These are phyloP conservation scores for Sparus aurata DNA, from an alignment of 2,797 vertebrate genomes.

Conservation along the genomic window DNA sequence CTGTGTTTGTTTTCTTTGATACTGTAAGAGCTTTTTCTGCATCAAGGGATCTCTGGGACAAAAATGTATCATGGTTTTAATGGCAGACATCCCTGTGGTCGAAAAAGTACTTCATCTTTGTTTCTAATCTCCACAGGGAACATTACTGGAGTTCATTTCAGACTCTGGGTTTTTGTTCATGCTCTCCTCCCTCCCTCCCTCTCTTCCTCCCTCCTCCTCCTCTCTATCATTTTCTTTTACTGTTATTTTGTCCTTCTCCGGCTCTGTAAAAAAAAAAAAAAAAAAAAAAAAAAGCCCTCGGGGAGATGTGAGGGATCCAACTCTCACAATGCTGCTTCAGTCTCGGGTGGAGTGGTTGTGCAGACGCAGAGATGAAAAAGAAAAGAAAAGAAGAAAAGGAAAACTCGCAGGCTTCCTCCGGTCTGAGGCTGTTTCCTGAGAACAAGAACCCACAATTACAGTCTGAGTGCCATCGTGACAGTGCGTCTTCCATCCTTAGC, in stretches of 20 bases:
- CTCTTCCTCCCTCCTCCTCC: background rate
- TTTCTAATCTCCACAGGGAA: slow-evolving; percentile 70
- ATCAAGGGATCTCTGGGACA: slow-evolving; percentile 53
- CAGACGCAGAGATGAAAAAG: background rate
- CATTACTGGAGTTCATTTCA: slow-evolving; percentile 60
- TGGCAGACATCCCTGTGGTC: slow-evolving; percentile 54
- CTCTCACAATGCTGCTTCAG: slow-evolving; percentile 51
- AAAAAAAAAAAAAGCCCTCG: slow-evolving; percentile 50
- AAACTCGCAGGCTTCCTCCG: slow-evolving; percentile 23
- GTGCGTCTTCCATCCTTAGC: slow-evolving; percentile 20
- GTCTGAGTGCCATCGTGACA: background rate
- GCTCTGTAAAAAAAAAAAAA: slow-evolving; percentile 12
- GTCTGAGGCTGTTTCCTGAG: slow-evolving; percentile 9
- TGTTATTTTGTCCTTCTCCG: slow-evolving; percentile 30
- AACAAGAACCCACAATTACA: slow-evolving; percentile 19
- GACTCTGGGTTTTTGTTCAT: slow-evolving; percentile 58
- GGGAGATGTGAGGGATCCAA: slow-evolving; percentile 2
- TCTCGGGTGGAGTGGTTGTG: slow-evolving; percentile 24
- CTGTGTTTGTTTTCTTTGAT: slow-evolving; percentile 56
- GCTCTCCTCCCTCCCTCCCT: background rate
- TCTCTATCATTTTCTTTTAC: slow-evolving; percentile 23
- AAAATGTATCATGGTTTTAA: slow-evolving; percentile 34
- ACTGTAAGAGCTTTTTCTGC: slow-evolving; percentile 73
- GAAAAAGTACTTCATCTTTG: slow-evolving; percentile 68
- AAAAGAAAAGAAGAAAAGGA: background rate